Evolutionary conservation across 1,140 invertebrate genomes (phyloP).

Genomic region (Chymomyza costata): DNA sequence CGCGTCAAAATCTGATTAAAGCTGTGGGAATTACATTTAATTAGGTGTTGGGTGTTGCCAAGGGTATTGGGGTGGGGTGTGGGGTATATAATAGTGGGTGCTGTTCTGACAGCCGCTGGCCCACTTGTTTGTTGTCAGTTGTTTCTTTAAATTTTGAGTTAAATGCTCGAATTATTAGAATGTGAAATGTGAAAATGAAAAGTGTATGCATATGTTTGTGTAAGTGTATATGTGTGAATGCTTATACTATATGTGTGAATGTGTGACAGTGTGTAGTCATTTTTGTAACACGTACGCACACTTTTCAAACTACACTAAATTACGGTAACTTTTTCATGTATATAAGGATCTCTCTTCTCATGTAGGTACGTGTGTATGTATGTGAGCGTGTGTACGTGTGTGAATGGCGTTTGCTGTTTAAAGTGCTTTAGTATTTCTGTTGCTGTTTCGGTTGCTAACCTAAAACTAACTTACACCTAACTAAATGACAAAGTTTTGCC

Average conservation of each 20-base stretch:
- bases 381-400: no score
- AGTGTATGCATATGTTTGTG: constrained; percentile 12
- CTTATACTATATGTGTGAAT: constrained; percentile 7
- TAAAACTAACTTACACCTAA: constrained; percentile 70
- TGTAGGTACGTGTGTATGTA: constrained; percentile 31
- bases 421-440: constrained; percentile 60
- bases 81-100: no score
- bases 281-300: constrained; percentile 57
- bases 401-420: constrained; percentile 23
- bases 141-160: no score
- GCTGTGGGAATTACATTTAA: no score
- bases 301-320: constrained; percentile 66
- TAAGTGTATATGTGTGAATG: constrained; percentile 22
- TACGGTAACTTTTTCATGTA: constrained; percentile 44
- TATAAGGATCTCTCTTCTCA: background rate
- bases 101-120: no score
- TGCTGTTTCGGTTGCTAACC: constrained; percentile 46
- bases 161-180: no score
- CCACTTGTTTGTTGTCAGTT: no score
- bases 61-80: no score
- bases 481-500: constrained; percentile 65
- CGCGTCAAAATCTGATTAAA: no score
- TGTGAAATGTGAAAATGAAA: constrained; percentile 31
- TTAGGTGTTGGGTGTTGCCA: no score
- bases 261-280: constrained; percentile 7